A percentile compares a stretch with the other conserved stretches of the same genome.
Conservation (phyloP, 2,797 vertebrate species). For the Sebastes trivittatus region DNA sequence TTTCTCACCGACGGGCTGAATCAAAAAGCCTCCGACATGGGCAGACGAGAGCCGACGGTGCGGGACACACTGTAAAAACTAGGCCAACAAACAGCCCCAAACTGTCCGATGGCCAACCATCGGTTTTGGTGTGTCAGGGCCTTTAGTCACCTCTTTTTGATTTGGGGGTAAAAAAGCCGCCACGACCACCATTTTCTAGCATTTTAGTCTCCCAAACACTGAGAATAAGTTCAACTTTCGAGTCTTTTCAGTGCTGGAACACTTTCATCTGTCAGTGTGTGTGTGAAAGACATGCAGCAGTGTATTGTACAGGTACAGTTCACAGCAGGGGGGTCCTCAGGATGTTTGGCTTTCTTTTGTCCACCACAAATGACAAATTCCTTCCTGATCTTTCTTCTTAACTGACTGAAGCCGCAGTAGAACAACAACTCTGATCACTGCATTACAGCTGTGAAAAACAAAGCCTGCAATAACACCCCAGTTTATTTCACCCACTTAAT, state of each 20-base stretch:
- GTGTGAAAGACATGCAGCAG: conserved; percentile 32
- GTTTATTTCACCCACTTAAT: conserved; percentile 37
- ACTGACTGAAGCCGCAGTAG: conserved; percentile 2
- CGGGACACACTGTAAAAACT: too few species aligned
- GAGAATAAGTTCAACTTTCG: background rate
- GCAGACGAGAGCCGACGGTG: too few species aligned
- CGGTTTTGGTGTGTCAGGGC: too few species aligned
- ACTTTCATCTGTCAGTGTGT: conserved; percentile 41
- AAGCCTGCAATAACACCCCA: background rate
- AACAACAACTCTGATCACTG: background rate
- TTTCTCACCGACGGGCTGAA: too few species aligned
- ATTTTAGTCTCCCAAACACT: background rate
- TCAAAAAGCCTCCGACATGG: too few species aligned
- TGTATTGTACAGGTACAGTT: conserved; percentile 53
- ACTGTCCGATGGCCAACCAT: too few species aligned
- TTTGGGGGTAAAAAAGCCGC: background rate
- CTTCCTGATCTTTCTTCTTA: conserved; percentile 68
- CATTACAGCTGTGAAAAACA: background rate
- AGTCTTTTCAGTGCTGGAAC: background rate
- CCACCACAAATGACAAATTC: conserved; percentile 35
- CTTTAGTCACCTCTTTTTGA: background rate
- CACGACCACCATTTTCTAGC: background rate
- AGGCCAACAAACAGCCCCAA: too few species aligned
- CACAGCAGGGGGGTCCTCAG: conserved; percentile 52
- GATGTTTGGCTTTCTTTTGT: conserved; percentile 73